Conservation (phyloP, 1,140 invertebrate genomes). For the Hypothenemus hampei region DNA sequence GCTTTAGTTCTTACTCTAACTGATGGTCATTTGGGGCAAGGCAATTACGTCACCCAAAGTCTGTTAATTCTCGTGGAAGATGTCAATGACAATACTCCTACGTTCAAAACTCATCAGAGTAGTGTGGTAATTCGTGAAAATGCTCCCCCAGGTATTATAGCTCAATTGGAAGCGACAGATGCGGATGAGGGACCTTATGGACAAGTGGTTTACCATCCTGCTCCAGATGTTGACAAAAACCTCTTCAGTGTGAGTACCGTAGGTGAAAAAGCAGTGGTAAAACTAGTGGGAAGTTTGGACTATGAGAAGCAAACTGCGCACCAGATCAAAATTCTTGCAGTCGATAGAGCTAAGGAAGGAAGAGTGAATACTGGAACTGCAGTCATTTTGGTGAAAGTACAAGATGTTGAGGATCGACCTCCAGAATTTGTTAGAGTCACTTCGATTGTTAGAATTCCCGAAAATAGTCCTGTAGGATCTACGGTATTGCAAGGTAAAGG, state of each 20-base stretch:
- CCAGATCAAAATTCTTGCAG: conserved; percentile 77
- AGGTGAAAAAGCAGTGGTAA: conserved; percentile 82
- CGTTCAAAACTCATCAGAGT: conserved; percentile 80
- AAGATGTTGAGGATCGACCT: conserved; percentile 86
- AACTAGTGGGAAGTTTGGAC: conserved; percentile 71
- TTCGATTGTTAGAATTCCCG: conserved; percentile 79
- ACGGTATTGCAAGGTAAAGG: conserved; percentile 71
- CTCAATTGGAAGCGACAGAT: conserved; percentile 81
- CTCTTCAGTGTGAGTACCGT: conserved; percentile 77
- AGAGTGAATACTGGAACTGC: conserved; percentile 81
- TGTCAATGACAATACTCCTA: conserved; percentile 85
- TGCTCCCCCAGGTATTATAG: conserved; percentile 62
- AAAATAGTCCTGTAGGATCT: conserved; percentile 76
- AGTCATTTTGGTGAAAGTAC: conserved; percentile 77
- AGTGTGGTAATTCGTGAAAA: conserved; percentile 77
- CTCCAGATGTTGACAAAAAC: conserved; percentile 70
- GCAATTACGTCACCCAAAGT: conserved; percentile 87
- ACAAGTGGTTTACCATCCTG: conserved; percentile 65
- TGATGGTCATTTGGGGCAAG: conserved; percentile 79
- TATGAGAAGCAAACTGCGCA: conserved; percentile 86
- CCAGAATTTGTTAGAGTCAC: conserved; percentile 84
- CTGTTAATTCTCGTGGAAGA: conserved; percentile 84
- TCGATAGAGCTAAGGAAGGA: conserved; percentile 77
- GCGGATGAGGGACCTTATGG: conserved; percentile 87
- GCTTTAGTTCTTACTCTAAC: conserved; percentile 82